Evolutionary conservation across 2,888 invertebrate species (phyloP).

Genomic region (Geophilus truncorum): DNA sequence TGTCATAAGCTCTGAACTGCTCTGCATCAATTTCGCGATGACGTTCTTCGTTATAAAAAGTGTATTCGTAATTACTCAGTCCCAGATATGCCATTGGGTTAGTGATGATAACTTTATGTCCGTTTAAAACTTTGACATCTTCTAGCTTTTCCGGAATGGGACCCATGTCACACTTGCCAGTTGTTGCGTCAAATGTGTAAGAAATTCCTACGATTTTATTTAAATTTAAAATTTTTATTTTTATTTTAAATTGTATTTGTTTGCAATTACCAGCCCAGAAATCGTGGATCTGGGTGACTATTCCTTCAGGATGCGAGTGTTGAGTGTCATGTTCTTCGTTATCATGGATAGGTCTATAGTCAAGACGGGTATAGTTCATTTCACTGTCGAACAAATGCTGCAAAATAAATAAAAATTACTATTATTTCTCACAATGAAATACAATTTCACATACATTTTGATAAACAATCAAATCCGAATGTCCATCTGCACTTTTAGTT

Average conservation of each 20-base stretch:
- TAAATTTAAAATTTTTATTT: not conserved
- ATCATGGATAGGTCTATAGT: not conserved
- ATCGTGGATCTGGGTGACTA: not conserved
- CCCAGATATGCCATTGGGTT: not conserved
- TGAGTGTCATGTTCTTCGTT: not conserved
- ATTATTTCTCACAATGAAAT: not conserved
- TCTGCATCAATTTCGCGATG: not conserved
- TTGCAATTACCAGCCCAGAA: not conserved
- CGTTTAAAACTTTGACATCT: not conserved
- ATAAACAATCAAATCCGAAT: not conserved
- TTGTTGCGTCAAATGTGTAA: not conserved
- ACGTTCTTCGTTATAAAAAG: not conserved
- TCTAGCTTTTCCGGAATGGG: not conserved
- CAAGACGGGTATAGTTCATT: not conserved
- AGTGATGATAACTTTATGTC: not conserved
- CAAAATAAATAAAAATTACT: not conserved
- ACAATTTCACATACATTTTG: not conserved
- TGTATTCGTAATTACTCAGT: not conserved
- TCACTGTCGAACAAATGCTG: conserved; percentile 11
- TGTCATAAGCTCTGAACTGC: not conserved
- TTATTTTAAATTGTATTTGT: not conserved
- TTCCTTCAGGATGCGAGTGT: not conserved
- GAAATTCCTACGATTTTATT: not conserved
- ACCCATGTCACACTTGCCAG: not conserved
- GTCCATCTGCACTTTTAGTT: not conserved